Evolutionary conservation across 37 sponge, comb jelly and placozoan genomes (phyloP), one percentile per base, ranked within the genome.

Genomic region (Theonella swinhoei): DNA sequence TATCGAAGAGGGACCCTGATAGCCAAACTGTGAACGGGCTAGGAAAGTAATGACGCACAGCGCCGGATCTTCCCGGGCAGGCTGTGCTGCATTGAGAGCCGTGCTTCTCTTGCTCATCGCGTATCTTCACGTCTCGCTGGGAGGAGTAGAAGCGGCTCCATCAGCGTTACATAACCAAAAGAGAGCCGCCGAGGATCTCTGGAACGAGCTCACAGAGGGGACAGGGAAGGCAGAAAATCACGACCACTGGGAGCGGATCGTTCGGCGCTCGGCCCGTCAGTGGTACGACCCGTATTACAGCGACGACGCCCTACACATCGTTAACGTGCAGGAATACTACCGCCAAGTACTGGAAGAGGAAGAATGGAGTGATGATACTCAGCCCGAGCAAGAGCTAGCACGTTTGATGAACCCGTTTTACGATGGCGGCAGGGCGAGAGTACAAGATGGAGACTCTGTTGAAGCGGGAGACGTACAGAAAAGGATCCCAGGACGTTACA

Each of bases 231-330:
- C 87, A 20, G 47, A 37, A 37, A 80, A 54, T 69, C 87, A 87
- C 60, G 74, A 80, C 8, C 87, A 87, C 68, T 87, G 87, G 87
- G 87, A 87, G 28, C 34, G 62, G 11, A 67, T 87, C 32, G 87
- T 80, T 39, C 62, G 59, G 75, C 32, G 75, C 63, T 42, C 43
- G 33, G 42, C 75, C 30, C 69, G 34, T 3, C 25, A 54, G 17
- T 61, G 23, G 29, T 30, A 75, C 31, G 68, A 70, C 29, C 43
- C 54, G 54, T 62, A 1, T 4, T 26, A 43, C 38, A 41, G 28
- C 1, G 85, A 79, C 64, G 90, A 84, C 61, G 75, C 85, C 3
- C 26, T 70, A 3, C 76, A 80, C 41, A 90, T 90, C 19, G 80
- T 66, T 26, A 66, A 80, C 58, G 28, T 84, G 19, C 80, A 84